These are phyloP conservation scores for Platycheirus albimanus DNA, from an alignment of 2,888 invertebrate genomes.

Conservation along the genomic window DNA sequence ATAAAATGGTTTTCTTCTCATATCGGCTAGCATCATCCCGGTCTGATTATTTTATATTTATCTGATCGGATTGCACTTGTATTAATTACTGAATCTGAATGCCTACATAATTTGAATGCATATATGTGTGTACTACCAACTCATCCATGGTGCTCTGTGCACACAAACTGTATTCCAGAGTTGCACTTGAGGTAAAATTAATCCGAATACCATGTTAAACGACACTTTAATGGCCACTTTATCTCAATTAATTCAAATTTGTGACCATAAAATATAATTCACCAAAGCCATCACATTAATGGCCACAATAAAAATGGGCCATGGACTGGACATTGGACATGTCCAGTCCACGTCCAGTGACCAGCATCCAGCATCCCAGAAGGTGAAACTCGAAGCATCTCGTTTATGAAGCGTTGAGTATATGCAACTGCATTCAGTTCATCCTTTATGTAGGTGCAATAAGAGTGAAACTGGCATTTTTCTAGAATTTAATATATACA, in stretches of 20 bases:
- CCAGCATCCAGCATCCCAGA: constrained; percentile 18
- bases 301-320: constrained; percentile 73
- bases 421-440: constrained; percentile 4
- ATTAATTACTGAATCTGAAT: constrained; percentile 52
- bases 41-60: constrained; percentile 4
- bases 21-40: not conserved
- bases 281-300: constrained; percentile 74
- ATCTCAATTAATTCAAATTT: constrained; percentile 77
- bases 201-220: constrained; percentile 76
- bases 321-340: constrained; percentile 45
- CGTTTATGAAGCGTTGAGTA: constrained; percentile 26
- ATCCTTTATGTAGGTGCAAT: not conserved
- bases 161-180: constrained; percentile 46
- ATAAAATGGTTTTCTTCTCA: constrained; percentile 8
- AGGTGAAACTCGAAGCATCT: constrained; percentile 54
- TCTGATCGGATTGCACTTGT: constrained; percentile 45
- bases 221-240: constrained; percentile 77
- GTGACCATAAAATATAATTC: constrained; percentile 76
- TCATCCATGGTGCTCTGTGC: constrained; percentile 19
- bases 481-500: constrained; percentile 59
- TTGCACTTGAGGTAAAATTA: constrained; percentile 67
- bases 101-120: not conserved
- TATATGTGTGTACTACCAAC: constrained; percentile 12
- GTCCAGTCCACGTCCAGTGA: too few relatives aligned
- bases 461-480: constrained; percentile 33